phyloP scores from a whole-genome alignment of 2,888 invertebrate species.

The Cheilosia urbana region DNA sequence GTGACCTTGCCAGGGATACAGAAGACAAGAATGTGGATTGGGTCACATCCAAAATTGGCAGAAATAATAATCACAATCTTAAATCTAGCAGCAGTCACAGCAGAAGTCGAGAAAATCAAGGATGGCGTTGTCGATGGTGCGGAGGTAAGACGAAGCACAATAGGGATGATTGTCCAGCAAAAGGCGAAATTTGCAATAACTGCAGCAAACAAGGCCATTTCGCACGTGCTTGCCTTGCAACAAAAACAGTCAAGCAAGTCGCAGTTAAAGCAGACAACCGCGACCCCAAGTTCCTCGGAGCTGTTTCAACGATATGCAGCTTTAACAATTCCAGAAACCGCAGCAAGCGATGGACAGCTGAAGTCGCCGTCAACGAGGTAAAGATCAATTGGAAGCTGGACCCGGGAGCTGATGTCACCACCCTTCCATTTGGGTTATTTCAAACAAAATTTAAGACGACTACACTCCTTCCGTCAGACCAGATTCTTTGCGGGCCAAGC shows the following conservation, averaged over 20 bases:
- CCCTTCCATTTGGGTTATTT: conserved; percentile 17
- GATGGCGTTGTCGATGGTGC: no score
- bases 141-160: no score
- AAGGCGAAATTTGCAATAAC: no score
- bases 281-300: conserved; percentile 4
- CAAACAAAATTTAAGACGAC: conserved; percentile 23
- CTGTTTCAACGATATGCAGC: conserved; percentile 1
- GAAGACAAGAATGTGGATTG: no score
- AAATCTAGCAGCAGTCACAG: no score
- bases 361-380: conserved; percentile 7
- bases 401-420: conserved; percentile 27
- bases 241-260: conserved; percentile 26
- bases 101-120: no score
- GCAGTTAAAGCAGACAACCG: neutral
- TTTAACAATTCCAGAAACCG: neutral
- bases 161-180: no score
- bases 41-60: no score
- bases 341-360: conserved; percentile 26
- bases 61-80: no score
- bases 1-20: no score
- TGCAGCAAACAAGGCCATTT: conserved; percentile 16
- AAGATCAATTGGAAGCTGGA: conserved; percentile 14
- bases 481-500: conserved; percentile 18
- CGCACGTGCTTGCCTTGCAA: conserved; percentile 20
- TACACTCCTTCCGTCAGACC: conserved; percentile 23